A percentile compares a stretch with the other conserved stretches of the same genome.
Conservation (phyloP, 2,113 vertebrate genomes). For the Leptodactylus fuscus region DNA sequence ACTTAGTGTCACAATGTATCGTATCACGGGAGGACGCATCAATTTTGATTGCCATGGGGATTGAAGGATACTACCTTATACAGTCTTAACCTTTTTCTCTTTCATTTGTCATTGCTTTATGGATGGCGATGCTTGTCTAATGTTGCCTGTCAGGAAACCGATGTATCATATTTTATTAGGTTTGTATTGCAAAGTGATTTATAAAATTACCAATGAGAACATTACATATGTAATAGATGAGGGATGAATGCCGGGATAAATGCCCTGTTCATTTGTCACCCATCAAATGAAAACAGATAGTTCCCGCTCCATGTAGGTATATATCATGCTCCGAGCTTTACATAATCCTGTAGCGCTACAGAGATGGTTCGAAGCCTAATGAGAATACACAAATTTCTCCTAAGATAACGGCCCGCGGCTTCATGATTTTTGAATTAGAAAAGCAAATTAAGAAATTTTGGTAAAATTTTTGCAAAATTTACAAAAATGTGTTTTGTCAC, state of each 20-base stretch:
- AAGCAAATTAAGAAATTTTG: no score
- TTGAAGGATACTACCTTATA: slow-evolving; percentile 83
- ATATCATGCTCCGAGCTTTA: slow-evolving; percentile 29
- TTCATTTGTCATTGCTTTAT: slow-evolving; percentile 88
- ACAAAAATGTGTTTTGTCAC: no score
- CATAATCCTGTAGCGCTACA: background rate
- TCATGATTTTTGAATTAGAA: no score
- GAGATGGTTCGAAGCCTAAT: background rate
- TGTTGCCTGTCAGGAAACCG: slow-evolving; percentile 68
- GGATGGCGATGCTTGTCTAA: slow-evolving; percentile 77
- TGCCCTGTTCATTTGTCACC: slow-evolving; percentile 60
- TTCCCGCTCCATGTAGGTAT: slow-evolving; percentile 42
- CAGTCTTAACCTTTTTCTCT: slow-evolving; percentile 84
- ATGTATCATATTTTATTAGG: slow-evolving; percentile 74
- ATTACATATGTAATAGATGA: slow-evolving; percentile 63
- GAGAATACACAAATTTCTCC: background rate
- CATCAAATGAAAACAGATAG: slow-evolving; percentile 61
- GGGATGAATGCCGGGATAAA: slow-evolving; percentile 43
- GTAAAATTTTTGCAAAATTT: no score
- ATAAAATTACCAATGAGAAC: slow-evolving; percentile 71
- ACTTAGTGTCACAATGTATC: slow-evolving; percentile 84
- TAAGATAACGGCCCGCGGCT: background rate
- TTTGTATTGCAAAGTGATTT: slow-evolving; percentile 71
- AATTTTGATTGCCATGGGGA: slow-evolving; percentile 83
- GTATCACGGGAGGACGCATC: slow-evolving; percentile 78